phyloP scores from a whole-genome alignment of 2,113 vertebrate genomes.

The Phylloscopus trochilus region DNA sequence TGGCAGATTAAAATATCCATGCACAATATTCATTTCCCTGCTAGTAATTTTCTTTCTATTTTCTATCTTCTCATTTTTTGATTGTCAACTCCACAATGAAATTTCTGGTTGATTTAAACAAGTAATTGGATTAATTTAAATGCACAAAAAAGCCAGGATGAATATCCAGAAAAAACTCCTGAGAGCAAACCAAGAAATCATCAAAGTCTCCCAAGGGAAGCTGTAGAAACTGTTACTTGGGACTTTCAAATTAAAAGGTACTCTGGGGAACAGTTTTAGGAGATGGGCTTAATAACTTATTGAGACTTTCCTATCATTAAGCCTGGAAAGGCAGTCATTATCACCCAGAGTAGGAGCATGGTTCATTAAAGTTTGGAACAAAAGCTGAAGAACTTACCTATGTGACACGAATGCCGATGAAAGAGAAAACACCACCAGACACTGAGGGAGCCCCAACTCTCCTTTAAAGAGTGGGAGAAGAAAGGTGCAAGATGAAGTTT shows the following conservation, averaged over 20 bases:
- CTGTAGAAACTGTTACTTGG: neutral
- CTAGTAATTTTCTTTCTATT: neutral
- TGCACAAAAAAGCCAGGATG: neutral
- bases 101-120: neutral
- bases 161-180: neutral
- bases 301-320: neutral
- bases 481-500: neutral
- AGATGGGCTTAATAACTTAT: constrained; percentile 6
- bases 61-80: neutral
- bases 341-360: neutral
- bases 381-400: neutral
- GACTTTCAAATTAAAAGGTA: neutral
- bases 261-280: neutral
- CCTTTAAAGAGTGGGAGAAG: neutral
- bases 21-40: neutral
- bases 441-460: neutral
- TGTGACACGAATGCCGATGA: constrained; percentile 16
- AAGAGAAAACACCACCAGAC: neutral
- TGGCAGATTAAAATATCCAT: rapidly evolving
- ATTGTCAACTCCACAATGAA: neutral
- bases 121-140: neutral
- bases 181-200: neutral
- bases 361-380: constrained; percentile 21
- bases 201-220: neutral
- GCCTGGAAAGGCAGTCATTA: constrained; percentile 9